Conservation (phyloP, 2,888 invertebrate genomes). For the Pyrochroa serraticornis region DNA sequence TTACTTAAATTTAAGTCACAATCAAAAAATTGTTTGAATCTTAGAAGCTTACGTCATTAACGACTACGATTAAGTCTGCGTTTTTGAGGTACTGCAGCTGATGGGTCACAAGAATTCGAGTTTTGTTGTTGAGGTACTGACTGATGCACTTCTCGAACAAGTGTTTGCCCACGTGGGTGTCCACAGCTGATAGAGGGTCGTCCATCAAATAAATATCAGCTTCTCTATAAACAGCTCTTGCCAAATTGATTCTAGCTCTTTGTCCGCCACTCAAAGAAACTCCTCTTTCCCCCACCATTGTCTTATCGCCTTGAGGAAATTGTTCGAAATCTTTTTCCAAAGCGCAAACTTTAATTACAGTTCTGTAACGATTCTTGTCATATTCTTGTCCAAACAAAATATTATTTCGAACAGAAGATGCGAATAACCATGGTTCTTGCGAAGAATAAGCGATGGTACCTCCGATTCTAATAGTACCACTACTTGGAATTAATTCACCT, state of each 20-base stretch:
- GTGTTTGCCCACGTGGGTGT: constrained; percentile 73
- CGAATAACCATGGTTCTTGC: constrained; percentile 80
- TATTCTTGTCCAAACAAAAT: constrained; percentile 75
- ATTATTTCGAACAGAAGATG: constrained; percentile 74
- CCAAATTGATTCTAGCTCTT: constrained; percentile 76
- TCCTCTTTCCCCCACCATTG: constrained; percentile 78
- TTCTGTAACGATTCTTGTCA: constrained; percentile 58
- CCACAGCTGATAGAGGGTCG: constrained; percentile 80
- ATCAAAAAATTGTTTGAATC: too few species aligned
- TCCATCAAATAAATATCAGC: constrained; percentile 78
- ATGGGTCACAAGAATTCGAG: constrained; percentile 71
- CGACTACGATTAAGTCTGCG: constrained; percentile 61
- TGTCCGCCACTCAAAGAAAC: constrained; percentile 79
- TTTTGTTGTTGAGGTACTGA: constrained; percentile 62
- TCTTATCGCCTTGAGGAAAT: constrained; percentile 73
- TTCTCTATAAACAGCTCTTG: constrained; percentile 75
- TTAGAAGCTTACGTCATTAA: constrained; percentile 63
- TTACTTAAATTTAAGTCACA: too few species aligned
- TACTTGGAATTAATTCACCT: constrained; percentile 68
- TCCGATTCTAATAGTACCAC: constrained; percentile 65
- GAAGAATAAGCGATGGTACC: constrained; percentile 72
- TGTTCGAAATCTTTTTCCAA: constrained; percentile 71
- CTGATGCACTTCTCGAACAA: constrained; percentile 75
- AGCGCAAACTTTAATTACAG: constrained; percentile 66
- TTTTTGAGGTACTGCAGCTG: constrained; percentile 68